These are phyloP conservation scores for Podarcis cretensis DNA, from an alignment of 2,113 vertebrate species.

Conservation along the genomic window DNA sequence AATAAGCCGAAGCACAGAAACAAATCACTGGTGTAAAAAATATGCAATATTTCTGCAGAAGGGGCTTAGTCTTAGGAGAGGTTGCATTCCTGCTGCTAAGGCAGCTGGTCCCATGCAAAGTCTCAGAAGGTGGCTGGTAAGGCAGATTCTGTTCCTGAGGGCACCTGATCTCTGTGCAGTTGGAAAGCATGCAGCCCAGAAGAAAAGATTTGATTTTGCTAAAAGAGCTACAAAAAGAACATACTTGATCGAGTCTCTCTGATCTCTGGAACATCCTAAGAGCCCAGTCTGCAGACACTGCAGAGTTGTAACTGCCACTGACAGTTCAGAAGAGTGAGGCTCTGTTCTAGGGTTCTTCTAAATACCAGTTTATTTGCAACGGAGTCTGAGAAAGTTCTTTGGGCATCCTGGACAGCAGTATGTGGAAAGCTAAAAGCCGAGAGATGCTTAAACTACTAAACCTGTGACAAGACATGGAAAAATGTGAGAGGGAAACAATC, in stretches of 20 bases:
- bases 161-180: background rate
- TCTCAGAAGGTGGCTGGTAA: background rate
- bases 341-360: background rate
- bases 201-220: conserved; percentile 7
- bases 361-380: conserved; percentile 20
- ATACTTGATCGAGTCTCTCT: conserved; percentile 5
- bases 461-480: conserved; percentile 28
- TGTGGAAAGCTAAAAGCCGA: conserved; percentile 34
- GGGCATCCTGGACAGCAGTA: conserved; percentile 32
- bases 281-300: background rate
- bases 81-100: background rate
- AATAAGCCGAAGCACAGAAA: background rate
- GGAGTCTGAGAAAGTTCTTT: conserved; percentile 9
- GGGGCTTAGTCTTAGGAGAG: background rate
- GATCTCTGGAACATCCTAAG: background rate
- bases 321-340: background rate
- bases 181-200: background rate
- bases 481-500: background rate
- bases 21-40: background rate
- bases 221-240: conserved; percentile 36
- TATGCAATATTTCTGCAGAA: conserved; percentile 21
- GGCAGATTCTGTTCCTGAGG: background rate
- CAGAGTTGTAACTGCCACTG: conserved; percentile 2
- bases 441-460: conserved; percentile 26
- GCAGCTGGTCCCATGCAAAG: background rate